Conservation (phyloP, 1,140 invertebrate species). For the Calliopsis andreniformis region DNA sequence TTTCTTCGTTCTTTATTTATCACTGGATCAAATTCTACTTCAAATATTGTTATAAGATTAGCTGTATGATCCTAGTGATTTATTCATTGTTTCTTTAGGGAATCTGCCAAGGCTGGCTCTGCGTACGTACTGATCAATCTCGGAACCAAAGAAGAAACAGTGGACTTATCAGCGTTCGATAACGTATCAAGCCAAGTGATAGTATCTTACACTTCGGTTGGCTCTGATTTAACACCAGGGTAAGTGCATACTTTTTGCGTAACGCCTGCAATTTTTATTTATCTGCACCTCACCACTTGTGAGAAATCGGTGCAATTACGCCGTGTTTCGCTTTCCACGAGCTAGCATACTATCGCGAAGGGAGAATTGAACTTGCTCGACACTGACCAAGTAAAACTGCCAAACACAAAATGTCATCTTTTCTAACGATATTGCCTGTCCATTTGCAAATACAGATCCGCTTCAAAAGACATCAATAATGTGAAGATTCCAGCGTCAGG, state of each 20-base stretch:
- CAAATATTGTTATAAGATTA: no score
- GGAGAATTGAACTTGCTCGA: not conserved
- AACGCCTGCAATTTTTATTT: not conserved
- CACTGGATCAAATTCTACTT: no score
- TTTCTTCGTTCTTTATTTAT: no score
- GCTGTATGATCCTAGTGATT: no score
- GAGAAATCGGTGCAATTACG: not conserved
- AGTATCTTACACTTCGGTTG: constrained; percentile 47
- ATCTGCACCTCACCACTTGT: not conserved
- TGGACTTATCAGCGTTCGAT: constrained; percentile 75
- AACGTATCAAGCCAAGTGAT: constrained; percentile 48
- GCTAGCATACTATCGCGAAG: not conserved
- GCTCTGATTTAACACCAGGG: not conserved
- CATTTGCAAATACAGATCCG: constrained; percentile 8
- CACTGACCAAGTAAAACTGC: no score
- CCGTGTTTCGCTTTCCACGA: not conserved
- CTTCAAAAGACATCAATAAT: not conserved
- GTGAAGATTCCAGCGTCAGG: constrained; percentile 28
- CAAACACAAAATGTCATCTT: no score
- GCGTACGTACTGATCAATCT: constrained; percentile 81
- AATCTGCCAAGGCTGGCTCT: constrained; percentile 15
- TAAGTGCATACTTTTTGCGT: constrained; percentile 10
- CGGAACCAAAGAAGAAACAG: constrained; percentile 66
- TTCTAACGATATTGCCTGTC: not conserved
- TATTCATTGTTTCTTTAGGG: constrained; percentile 42